Evolutionary conservation across 2,113 vertebrate species (phyloP), one percentile per base, ranked within the genome.

Genomic region (Perognathus longimembris): DNA sequence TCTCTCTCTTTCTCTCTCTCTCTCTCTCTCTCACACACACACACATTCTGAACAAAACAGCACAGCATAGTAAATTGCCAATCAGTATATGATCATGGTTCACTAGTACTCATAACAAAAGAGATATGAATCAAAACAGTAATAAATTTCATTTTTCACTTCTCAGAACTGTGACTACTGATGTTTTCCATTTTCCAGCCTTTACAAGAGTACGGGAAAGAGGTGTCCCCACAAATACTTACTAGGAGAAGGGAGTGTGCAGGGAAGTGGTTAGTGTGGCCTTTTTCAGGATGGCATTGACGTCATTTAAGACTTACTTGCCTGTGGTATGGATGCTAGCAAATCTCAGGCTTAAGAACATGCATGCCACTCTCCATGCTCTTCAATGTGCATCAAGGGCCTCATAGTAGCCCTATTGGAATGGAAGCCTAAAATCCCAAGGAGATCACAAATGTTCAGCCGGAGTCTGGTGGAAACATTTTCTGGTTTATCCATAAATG

Each of bases 61-160:
- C 26, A 21, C 50, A 28, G 50, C 79, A 69, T 6, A 75, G 38
- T 69, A 63, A 77, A 89, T 84, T 70, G 69, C 40, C 81, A 87
- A 32, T 91, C 40, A 26, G 22, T 22, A 30, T 63, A 40, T 38
- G 50, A 85, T 82, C 66, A 81, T 63, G 14, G 3, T 24, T 66
- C 34, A 66, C 85, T 67, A 40, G 36, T 75, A 63, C 82, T 83
- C 73, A 76, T 67, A 50, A 77, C 88, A 88, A 80, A 90, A 81
- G 59, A 85, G 61, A 76, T 42, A 38, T 24, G 61, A 82, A 90
- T 93, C 79, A 94, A 92, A 96, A 96, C 8, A 91, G 22, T 71
- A 93, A 34, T 36, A 85, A 71, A 77, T 85, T 75, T 71, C 54
- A 64, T 67, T 59, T 82, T 92, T 85, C 66, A 69, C 64, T 88